Percentiles rank a stretch among this genome's conserved stretches.
phyloP scores from a whole-genome alignment of 1,140 invertebrate genomes.

The Panagrolaimus sp. region DNA sequence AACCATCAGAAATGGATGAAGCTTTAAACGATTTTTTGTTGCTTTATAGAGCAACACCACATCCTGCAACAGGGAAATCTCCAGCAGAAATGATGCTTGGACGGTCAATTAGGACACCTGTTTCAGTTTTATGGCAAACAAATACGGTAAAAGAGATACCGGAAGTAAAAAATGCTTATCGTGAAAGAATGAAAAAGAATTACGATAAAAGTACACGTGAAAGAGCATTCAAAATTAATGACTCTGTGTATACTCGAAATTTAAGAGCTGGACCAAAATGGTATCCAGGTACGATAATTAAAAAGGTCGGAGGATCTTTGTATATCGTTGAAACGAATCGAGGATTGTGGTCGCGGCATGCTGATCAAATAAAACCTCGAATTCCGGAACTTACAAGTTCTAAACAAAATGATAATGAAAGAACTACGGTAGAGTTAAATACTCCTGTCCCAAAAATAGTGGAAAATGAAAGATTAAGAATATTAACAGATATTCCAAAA shows the following conservation, averaged over 20 bases:
- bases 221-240: conserved; percentile 5
- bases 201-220: conserved; percentile 5
- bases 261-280: conserved; percentile 15
- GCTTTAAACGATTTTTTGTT: neutral
- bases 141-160: neutral
- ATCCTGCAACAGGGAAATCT: neutral
- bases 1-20: neutral
- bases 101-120: neutral
- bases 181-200: neutral
- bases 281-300: conserved; percentile 11
- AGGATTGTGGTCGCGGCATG: conserved; percentile 15
- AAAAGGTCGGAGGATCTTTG: conserved; percentile 6
- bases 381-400: neutral
- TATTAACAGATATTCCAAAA: too few relatives aligned
- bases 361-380: conserved; percentile 10
- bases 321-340: neutral
- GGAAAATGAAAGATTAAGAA: too few relatives aligned
- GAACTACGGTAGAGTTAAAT: too few relatives aligned
- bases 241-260: conserved; percentile 6
- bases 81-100: neutral
- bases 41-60: neutral
- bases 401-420: too few relatives aligned
- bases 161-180: neutral
- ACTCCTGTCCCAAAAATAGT: too few relatives aligned
- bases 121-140: neutral